Evolutionary conservation across 2,797 vertebrate species (phyloP).

Genomic region (Hipposideros larvatus): DNA sequence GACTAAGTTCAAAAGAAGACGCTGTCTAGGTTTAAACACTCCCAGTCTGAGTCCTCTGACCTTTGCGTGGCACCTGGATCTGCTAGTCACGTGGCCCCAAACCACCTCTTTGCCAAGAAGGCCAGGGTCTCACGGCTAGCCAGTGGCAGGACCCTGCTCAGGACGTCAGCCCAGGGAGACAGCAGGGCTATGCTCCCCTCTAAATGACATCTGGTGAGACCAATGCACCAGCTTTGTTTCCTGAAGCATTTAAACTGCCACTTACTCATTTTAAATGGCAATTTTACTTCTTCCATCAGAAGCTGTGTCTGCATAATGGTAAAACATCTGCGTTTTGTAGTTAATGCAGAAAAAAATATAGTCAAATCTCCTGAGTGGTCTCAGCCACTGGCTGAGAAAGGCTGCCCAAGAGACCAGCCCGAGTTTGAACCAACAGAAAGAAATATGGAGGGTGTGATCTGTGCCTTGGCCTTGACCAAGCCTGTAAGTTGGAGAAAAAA

Average conservation of each 20-base stretch:
- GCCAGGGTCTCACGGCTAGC: not conserved
- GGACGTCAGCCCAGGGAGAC: not conserved
- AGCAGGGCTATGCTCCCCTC: not conserved
- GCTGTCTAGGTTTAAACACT: not conserved
- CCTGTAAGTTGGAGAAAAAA: not conserved
- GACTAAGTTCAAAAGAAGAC: not conserved
- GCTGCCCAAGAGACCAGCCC: not conserved
- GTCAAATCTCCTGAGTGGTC: not conserved
- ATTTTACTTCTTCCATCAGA: not conserved
- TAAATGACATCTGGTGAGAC: not conserved
- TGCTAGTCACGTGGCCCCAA: not conserved
- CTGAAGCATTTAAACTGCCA: not conserved
- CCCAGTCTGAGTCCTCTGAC: not conserved
- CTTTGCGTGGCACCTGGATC: not conserved
- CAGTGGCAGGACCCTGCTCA: not conserved
- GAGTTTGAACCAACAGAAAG: not conserved
- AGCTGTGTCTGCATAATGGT: not conserved
- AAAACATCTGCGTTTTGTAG: not conserved
- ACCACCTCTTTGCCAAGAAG: not conserved
- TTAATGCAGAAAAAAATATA: not conserved
- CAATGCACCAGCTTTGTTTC: not conserved
- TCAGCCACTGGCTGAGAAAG: not conserved
- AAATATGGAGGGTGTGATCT: not conserved
- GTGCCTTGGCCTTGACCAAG: not conserved
- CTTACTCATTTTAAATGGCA: not conserved